Evolutionary conservation across 64 coral and sea anemone species (phyloP).

Genomic region (Dendrophyllia cribrosa): DNA sequence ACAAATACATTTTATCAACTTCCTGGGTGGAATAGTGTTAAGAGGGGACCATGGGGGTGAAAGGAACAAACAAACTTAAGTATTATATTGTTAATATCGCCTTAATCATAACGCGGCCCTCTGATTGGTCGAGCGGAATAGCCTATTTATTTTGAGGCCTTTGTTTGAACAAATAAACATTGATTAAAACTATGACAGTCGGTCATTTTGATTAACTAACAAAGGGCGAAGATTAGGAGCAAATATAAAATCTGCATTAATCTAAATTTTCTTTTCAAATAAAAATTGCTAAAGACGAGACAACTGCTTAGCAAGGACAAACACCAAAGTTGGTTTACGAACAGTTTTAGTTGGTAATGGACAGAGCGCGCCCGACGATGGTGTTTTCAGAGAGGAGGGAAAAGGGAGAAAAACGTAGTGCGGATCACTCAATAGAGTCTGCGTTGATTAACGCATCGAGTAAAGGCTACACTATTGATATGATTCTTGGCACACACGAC

Average conservation of each 20-base stretch:
- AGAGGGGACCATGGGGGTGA: slow-evolving; percentile 53
- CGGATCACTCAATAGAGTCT: slow-evolving; percentile 86
- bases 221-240: slow-evolving; percentile 94
- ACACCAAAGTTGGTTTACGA: slow-evolving; percentile 4
- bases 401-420: slow-evolving; percentile 37
- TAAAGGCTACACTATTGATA: slow-evolving; percentile 95
- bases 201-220: slow-evolving; percentile 99
- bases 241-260: slow-evolving; percentile 99
- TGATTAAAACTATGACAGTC: slow-evolving; percentile 99
- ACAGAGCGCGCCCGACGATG: slow-evolving; percentile 25
- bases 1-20: slow-evolving; percentile 68
- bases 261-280: slow-evolving; percentile 88
- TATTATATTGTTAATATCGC: slow-evolving; percentile 91
- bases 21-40: slow-evolving; percentile 71
- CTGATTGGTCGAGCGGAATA: slow-evolving; percentile 88
- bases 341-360: not conserved
- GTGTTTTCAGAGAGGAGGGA: slow-evolving; percentile 36
- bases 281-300: slow-evolving; percentile 63
- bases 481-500: slow-evolving; percentile 91
- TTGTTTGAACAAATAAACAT: slow-evolving; percentile 97
- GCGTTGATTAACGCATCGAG: slow-evolving; percentile 93
- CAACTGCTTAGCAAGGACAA: slow-evolving; percentile 1
- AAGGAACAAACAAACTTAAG: slow-evolving; percentile 84
- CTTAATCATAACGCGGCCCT: slow-evolving; percentile 66
- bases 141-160: slow-evolving; percentile 90